Conservation (phyloP, 2,888 invertebrate species). For the Thymelicus acteon region DNA sequence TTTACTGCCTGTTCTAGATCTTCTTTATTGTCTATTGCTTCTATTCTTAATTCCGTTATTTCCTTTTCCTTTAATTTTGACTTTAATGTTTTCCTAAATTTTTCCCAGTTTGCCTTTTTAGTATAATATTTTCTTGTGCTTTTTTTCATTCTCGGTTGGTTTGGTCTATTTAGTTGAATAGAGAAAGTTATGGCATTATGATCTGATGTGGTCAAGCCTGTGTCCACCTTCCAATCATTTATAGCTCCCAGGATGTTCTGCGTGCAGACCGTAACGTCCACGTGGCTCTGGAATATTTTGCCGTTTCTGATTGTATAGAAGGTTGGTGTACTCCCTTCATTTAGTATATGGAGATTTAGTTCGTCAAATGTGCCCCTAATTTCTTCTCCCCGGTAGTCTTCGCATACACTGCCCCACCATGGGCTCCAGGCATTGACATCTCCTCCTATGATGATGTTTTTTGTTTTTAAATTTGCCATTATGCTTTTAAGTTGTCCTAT, state of each 20-base stretch:
- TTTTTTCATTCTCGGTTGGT: background rate
- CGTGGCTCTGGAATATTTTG: too few relatives aligned
- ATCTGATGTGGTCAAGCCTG: background rate
- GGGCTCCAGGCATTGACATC: too few relatives aligned
- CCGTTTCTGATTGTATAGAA: too few relatives aligned
- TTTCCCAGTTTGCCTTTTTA: background rate
- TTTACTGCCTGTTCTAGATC: background rate
- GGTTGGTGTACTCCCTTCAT: too few relatives aligned
- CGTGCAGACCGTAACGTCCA: too few relatives aligned
- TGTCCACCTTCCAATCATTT: too few relatives aligned
- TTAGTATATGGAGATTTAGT: too few relatives aligned
- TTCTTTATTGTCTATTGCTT: background rate
- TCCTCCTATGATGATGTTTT: too few relatives aligned
- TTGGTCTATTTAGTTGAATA: background rate
- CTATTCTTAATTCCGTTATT: conserved; percentile 14
- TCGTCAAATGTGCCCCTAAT: too few relatives aligned
- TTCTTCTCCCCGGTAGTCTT: too few relatives aligned
- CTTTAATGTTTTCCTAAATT: conserved; percentile 14
- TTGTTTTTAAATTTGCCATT: background rate
- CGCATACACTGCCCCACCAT: too few relatives aligned
- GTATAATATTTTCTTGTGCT: background rate
- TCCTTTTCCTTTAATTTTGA: conserved; percentile 41
- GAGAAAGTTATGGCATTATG: background rate
- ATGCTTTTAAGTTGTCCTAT: background rate
- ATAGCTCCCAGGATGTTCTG: too few relatives aligned